A percentile compares a stretch with the other conserved stretches of the same genome.
These are phyloP conservation scores for Drosophila seguyi DNA, from an alignment of 1,140 invertebrate genomes.

Conservation along the genomic window DNA sequence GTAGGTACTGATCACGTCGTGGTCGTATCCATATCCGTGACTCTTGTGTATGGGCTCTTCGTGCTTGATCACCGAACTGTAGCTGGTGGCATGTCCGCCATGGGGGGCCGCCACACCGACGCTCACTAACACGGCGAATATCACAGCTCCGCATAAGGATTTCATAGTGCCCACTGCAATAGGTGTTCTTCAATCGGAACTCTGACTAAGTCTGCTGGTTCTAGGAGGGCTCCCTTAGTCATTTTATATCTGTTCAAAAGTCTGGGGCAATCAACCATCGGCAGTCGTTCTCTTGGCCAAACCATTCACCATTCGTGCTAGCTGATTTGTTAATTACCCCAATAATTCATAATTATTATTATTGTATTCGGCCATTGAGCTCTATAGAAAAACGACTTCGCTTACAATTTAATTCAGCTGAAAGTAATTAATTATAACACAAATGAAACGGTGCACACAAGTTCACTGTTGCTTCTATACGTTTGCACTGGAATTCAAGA, in stretches of 20 bases:
- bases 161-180: constrained; percentile 42
- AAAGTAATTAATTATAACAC: constrained; percentile 34
- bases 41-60: constrained; percentile 62
- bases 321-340: constrained; percentile 65
- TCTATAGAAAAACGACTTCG: constrained; percentile 50
- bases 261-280: constrained; percentile 31
- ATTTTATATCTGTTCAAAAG: constrained; percentile 56
- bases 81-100: constrained; percentile 67
- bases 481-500: constrained; percentile 8
- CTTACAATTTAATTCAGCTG: constrained; percentile 50
- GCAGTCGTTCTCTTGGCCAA: constrained; percentile 52
- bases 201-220: constrained; percentile 58
- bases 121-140: constrained; percentile 30
- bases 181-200: constrained; percentile 36
- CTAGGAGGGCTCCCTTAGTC: constrained; percentile 32
- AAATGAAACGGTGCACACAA: constrained; percentile 18
- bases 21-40: constrained; percentile 45
- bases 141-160: constrained; percentile 43
- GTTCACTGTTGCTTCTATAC: constrained; percentile 12
- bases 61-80: constrained; percentile 69
- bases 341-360: constrained; percentile 55
- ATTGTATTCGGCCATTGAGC: constrained; percentile 55
- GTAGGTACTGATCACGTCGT: constrained; percentile 39
- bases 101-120: constrained; percentile 50
- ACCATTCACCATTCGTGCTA: constrained; percentile 65